phyloP scores from a whole-genome alignment of 2,797 vertebrate genomes.

The Vultur gryphus region DNA sequence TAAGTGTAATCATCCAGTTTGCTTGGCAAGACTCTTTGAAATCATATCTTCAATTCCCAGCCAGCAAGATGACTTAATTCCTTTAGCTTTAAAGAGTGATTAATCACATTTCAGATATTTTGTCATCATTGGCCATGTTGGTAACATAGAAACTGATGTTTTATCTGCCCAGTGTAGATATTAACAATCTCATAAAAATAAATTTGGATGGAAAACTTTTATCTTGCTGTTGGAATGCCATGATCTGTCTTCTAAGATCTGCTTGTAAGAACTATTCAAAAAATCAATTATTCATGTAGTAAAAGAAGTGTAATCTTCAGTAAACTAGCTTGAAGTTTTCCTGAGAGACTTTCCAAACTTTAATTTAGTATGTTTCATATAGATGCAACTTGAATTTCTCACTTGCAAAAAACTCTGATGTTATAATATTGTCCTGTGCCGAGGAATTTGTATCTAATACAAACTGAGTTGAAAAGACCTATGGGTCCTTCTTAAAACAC shows the following conservation, averaged over 20 bases:
- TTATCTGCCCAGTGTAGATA: not conserved
- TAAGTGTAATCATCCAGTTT: not conserved
- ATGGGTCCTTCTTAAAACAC: not conserved
- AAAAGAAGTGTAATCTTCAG: not conserved
- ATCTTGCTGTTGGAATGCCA: not conserved
- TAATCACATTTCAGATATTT: not conserved
- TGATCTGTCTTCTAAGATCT: not conserved
- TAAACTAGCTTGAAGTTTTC: not conserved
- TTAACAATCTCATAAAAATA: not conserved
- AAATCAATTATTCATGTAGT: not conserved
- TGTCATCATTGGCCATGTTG: not conserved
- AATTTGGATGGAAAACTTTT: not conserved
- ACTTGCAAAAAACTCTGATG: not conserved
- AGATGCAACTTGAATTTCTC: not conserved
- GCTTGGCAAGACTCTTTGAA: not conserved
- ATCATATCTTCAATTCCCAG: not conserved
- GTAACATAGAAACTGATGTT: not conserved
- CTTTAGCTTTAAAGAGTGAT: not conserved
- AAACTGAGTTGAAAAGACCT: not conserved
- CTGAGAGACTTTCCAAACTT: not conserved
- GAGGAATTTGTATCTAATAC: not conserved
- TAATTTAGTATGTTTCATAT: not conserved
- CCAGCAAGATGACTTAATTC: not conserved
- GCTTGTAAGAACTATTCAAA: not conserved
- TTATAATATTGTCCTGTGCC: not conserved